Base-by-base conservation (phyloP, 2,113 vertebrate species). In the Piprites chloris region DNA sequence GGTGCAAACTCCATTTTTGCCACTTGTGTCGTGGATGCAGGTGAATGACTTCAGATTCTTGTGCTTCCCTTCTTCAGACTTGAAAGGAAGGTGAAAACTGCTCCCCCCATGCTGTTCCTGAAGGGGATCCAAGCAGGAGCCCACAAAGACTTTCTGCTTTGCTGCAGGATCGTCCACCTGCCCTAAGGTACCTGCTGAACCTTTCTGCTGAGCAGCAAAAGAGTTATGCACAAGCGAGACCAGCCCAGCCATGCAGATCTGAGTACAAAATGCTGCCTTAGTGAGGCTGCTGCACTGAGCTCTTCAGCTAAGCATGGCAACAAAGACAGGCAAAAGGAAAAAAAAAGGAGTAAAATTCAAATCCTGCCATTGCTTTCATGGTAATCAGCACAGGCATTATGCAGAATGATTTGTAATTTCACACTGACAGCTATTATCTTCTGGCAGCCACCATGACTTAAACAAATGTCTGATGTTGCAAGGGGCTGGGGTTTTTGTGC, bases 371-470 rank as follows among this genome's bases (percentile, higher is more conserved):
- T 90, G 86, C 85, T 85, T 93, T 96, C 79, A 69, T 18, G 92
- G 91, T 94, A 94, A 97, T 96, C 95, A 85, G 95, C 80, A 85
- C 37, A 52, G 44, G 47, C 75, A 94, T 96, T 95, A 95, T 88
- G 87, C 87, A 89, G 76, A 96, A 96, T 44, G 93, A 96, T 93
- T 93, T 91, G 94, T 95, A 95, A 95, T 97, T 96, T 97, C 87
- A 91, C 83, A 87, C 81, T 93, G 91, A 96, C 35, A 59, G 86
- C 95, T 90, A 91, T 97, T 97, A 95, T 95, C 90, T 95, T 80
- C 94, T 95, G 97, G 97, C 97, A 97, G 96, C 86, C 72, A 16
- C 94, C 85, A 92, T 24, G 95, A 81, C 93, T 97, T 91, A 92
- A 95, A 92, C 92, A 91, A 95, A 88, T 66, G 88, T 68, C 90